A percentile compares a stretch with the other conserved stretches of the same genome.
Evolutionary conservation across 2,113 vertebrate genomes (phyloP).

Genomic region (Variabilichromis moorii): DNA sequence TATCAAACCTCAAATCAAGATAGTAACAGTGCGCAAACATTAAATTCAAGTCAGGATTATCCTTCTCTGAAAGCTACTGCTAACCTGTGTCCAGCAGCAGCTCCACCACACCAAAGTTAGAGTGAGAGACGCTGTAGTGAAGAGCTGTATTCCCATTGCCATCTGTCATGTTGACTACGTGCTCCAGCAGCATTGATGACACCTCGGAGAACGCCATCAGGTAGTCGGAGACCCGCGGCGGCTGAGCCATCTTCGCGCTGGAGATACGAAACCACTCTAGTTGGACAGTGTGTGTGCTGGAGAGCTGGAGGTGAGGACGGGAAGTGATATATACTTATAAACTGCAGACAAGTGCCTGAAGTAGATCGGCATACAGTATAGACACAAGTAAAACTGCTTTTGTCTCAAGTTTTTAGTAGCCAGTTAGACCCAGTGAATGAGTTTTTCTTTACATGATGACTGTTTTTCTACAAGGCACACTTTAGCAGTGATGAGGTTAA

Average conservation of each 20-base stretch:
- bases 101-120: conserved; percentile 84
- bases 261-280: conserved; percentile 93
- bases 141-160: conserved; percentile 92
- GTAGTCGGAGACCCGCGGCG: conserved; percentile 73
- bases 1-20: background rate
- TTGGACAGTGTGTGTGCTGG: conserved; percentile 79
- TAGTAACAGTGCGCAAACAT: background rate
- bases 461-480: background rate
- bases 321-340: background rate
- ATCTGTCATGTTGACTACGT: conserved; percentile 87
- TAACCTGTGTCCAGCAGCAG: conserved; percentile 87
- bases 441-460: background rate
- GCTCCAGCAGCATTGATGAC: conserved; percentile 73
- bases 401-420: background rate
- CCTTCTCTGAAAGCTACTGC: background rate
- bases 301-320: conserved; percentile 55
- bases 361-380: background rate
- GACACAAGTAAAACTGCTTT: background rate
- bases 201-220: conserved; percentile 78
- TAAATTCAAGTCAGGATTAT: background rate
- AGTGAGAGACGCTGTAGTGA: conserved; percentile 96
- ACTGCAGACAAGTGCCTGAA: background rate
- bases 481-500: background rate
- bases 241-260: conserved; percentile 80
- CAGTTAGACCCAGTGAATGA: background rate